Evolutionary conservation across 2,888 invertebrate genomes (phyloP).

Genomic region (Trisateles emortualis): DNA sequence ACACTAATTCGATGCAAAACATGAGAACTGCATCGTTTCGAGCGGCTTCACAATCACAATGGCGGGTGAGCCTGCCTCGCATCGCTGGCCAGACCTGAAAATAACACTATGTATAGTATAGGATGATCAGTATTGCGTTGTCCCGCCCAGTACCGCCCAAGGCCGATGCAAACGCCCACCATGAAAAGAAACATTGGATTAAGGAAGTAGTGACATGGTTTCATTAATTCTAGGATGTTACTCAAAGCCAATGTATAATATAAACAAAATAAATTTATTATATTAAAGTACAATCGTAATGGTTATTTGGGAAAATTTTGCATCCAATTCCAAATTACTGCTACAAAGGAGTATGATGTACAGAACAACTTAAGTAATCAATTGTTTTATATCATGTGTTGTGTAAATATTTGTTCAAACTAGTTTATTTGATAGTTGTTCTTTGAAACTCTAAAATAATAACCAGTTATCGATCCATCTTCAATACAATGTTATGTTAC

Average conservation of each 20-base stretch:
- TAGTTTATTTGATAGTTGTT: conserved; percentile 13
- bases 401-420: conserved; percentile 11
- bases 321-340: not conserved
- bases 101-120: conserved; percentile 46
- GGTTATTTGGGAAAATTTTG: too few relatives aligned
- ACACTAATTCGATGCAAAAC: conserved; percentile 71
- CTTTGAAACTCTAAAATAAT: conserved; percentile 18
- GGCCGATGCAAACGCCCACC: conserved; percentile 36
- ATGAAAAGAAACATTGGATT: conserved; percentile 22
- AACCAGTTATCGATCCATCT: conserved; percentile 29
- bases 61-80: conserved; percentile 79
- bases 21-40: conserved; percentile 78
- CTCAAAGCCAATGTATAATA: not conserved
- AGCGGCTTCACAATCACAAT: conserved; percentile 81
- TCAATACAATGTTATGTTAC: conserved; percentile 35
- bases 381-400: conserved; percentile 9
- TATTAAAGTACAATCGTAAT: too few relatives aligned
- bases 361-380: not conserved
- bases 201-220: conserved; percentile 12
- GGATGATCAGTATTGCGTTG: conserved; percentile 35
- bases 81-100: conserved; percentile 68
- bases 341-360: not conserved
- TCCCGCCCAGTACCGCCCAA: conserved; percentile 52
- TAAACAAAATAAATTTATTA: too few relatives aligned
- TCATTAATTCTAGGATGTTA: not conserved